Conservation (phyloP, 2,888 invertebrate species). For the Pollenia labialis region DNA sequence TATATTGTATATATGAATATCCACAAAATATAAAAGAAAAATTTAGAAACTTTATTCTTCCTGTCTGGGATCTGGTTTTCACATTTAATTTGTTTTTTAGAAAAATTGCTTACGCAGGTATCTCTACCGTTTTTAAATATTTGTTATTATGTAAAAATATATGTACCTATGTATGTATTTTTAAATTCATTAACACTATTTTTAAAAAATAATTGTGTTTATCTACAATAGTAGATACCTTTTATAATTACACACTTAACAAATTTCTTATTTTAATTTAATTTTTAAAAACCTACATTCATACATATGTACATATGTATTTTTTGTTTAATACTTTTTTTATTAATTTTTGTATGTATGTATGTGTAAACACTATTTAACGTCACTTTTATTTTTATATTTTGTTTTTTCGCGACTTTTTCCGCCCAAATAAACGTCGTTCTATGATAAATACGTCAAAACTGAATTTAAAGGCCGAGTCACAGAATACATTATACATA, state of each 20-base stretch:
- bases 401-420: slow-evolving; percentile 26
- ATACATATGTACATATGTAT: slow-evolving; percentile 8
- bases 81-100: slow-evolving; percentile 15
- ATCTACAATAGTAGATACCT: too few relatives aligned
- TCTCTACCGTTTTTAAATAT: not conserved
- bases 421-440: slow-evolving; percentile 51
- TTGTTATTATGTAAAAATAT: not conserved
- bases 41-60: slow-evolving; percentile 42
- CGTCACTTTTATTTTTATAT: slow-evolving; percentile 38
- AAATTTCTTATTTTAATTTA: too few relatives aligned
- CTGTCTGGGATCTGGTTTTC: slow-evolving; percentile 61
- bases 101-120: not conserved
- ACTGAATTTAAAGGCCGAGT: slow-evolving; percentile 52
- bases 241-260: too few relatives aligned
- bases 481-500: too few relatives aligned
- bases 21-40: slow-evolving; percentile 20
- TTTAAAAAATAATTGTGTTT: not conserved
- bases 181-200: slow-evolving; percentile 46
- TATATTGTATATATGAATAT: slow-evolving; percentile 13
- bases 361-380: slow-evolving; percentile 23
- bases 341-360: not conserved
- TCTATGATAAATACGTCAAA: slow-evolving; percentile 57
- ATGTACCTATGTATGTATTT: not conserved
- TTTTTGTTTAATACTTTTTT: slow-evolving; percentile 31
- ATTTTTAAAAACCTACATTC: slow-evolving; percentile 9